Conservation (phyloP, 2,797 vertebrate genomes). For the Sparidentex hasta region DNA sequence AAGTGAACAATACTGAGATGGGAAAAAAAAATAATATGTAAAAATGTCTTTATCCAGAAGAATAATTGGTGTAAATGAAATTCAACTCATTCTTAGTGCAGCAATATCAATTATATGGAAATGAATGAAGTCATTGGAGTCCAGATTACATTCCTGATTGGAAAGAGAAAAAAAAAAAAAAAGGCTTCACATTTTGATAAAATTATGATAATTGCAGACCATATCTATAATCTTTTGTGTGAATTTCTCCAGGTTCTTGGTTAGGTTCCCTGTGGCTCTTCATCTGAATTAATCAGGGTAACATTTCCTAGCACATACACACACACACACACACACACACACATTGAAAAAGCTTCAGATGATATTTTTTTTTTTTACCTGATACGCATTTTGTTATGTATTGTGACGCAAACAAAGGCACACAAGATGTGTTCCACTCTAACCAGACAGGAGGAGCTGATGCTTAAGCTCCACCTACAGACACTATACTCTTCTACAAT, state of each 20-base stretch:
- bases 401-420: not conserved
- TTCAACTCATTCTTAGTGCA: not conserved
- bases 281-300: slow-evolving; percentile 22
- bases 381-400: not conserved
- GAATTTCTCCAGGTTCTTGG: not conserved
- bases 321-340: not conserved
- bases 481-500: not conserved
- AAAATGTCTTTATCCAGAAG: not conserved
- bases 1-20: not conserved
- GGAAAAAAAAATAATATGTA: not conserved
- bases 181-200: slow-evolving; percentile 12
- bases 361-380: not conserved
- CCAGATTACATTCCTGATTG: not conserved
- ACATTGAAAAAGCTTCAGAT: not conserved
- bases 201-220: slow-evolving; percentile 9
- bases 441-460: not conserved
- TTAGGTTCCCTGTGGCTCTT: slow-evolving; percentile 10
- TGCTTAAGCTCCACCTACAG: not conserved
- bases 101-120: not conserved
- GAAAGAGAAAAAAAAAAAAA: not conserved
- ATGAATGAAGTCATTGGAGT: not conserved
- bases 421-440: not conserved
- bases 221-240: slow-evolving; percentile 5
- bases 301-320: not conserved
- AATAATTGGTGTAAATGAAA: not conserved